phyloP scores from a whole-genome alignment of 2,797 vertebrate genomes.

The Pampus argenteus region DNA sequence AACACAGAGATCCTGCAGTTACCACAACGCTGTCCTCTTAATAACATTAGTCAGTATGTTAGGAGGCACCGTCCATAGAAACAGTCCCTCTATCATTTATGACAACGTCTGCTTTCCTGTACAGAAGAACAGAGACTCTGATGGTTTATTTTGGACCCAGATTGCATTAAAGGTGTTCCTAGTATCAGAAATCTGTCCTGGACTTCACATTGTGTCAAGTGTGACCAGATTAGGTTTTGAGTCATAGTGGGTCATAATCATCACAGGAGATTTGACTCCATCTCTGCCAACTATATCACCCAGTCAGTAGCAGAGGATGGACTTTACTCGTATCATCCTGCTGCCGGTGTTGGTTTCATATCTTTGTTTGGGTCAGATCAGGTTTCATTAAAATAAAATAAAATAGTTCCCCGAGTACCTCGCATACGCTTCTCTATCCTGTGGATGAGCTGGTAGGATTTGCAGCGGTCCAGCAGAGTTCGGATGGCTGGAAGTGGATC shows the following conservation, averaged over 20 bases:
- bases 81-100: constrained; percentile 31
- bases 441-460: constrained; percentile 96
- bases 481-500: constrained; percentile 97
- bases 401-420: no score
- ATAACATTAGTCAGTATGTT: constrained; percentile 9
- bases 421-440: constrained; percentile 95
- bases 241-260: not conserved
- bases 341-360: not conserved
- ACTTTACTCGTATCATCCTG: not conserved
- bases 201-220: not conserved
- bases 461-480: constrained; percentile 96
- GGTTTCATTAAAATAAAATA: not conserved
- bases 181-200: not conserved
- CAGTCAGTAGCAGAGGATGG: not conserved
- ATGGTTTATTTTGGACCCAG: not conserved
- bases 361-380: not conserved
- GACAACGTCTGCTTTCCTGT: constrained; percentile 35
- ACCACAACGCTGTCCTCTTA: constrained; percentile 6
- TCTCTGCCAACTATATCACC: not conserved
- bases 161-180: no score
- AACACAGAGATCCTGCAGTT: constrained; percentile 56
- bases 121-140: constrained; percentile 22
- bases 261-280: not conserved
- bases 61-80: constrained; percentile 9
- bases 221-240: not conserved